Base-by-base conservation (phyloP, 1,140 invertebrate genomes). In the Campoletis sonorensis region DNA sequence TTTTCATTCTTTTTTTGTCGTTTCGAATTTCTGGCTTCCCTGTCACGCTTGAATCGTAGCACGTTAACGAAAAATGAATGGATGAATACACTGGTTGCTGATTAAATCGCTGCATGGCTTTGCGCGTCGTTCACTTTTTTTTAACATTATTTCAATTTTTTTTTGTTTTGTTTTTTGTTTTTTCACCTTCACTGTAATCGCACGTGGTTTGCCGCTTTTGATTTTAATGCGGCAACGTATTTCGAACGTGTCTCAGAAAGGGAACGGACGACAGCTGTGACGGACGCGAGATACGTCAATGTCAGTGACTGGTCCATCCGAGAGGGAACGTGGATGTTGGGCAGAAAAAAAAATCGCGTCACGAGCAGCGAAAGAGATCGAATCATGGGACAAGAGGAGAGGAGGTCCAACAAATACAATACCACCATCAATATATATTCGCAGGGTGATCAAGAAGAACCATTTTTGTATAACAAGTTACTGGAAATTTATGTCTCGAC, bases 291-390 rank as follows among this genome's bases (percentile, higher is more conserved):
- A 64, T 45, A 68, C 78, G 78, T 83, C 83, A 87, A 87, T 86
- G 86, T 86, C 83, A 86, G 80, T 78, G 81, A 84, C 77, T 81
- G 61, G 61, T 64, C 81, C 45, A 72, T 81, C 72, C 73, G 26
- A 70, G 67, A 70, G 15, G 13, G 67, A 64, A 64, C 26, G 26
- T 64, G 10, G n/a, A 27, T 64, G 61, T 15, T 64, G 61, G 61
- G 61, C 71, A 26, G n/a, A n/a, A 73, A 71, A 68, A 70, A 78
- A 83, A 77, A 45, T 45, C 8, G 40, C 40, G 40, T 45, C 40
- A 13, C 40, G 40, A 45, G 54, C 18, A 58, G 54, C 54, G 16
- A 58, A 58, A 21, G 54, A 58, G 54, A 58, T 58, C 54, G 54
- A 58, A 23, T n/a, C 18, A n/a, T 23, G 54, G 67, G 67, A 70